Evolutionary conservation across 2,797 vertebrate genomes (phyloP), one percentile per base, ranked within the genome.

Genomic region (Heterohyrax brucei): DNA sequence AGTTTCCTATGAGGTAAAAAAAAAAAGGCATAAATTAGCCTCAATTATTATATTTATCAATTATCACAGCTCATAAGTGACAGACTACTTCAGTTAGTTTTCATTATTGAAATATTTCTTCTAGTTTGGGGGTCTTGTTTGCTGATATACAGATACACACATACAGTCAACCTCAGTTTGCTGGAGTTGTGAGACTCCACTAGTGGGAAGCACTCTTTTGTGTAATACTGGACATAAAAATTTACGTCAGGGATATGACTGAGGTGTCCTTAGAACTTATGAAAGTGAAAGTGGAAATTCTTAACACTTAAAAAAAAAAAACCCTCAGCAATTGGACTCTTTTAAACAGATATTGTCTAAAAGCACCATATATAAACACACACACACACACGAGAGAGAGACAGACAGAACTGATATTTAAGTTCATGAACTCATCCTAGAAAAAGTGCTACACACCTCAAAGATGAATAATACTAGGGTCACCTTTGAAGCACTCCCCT

Each of bases 271-370:
- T 46, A 75, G 61, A 92, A 89, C 24, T 39, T 86, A 70, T 86
- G 53, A 61, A 94, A 92, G 77, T 86, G 53, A 61, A 94, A 92
- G 77, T 18, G 46, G 59, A 95, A 44, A 7, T 53, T 81, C 8
- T 89, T 85, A 89, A 89, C 1, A 84, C 26, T 56, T 1, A 56
- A 26, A 89, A 94, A 83, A 68, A 33, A 72, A 9, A 33, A 8
- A 1, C 39, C 68, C 68, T 39, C n/a, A 72, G n/a, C 12, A 76
- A 82, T 83, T 76, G 62, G n/a, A 48, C 14, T 83, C 26, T 0
- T 89, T 87, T 68, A 87, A 79, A 87, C 82, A 87, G 82, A 87
- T 84, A 22, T 68, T 76, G 7, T n/a, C n/a, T 90, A 77, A 95
- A 93, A 77, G 62, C 14, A 93, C 16, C 26, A 30, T 19, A 64